phyloP scores from a whole-genome alignment of 1,140 invertebrate species.

The Stegodyphus mimosarum region DNA sequence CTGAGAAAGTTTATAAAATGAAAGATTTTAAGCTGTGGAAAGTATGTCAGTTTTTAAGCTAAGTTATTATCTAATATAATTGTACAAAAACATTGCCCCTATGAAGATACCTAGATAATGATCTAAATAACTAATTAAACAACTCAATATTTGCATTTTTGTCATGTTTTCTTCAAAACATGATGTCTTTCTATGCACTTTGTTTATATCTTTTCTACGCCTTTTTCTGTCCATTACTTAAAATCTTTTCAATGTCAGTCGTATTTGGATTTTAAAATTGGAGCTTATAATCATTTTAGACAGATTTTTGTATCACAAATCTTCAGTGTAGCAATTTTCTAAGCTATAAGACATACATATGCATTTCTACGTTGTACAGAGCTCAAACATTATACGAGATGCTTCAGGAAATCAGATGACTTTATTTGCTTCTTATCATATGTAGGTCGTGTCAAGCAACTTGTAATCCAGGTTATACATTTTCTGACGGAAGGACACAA shows the following conservation, averaged over 20 bases:
- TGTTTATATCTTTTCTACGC: no score
- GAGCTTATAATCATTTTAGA: not conserved
- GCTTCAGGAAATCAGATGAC: not conserved
- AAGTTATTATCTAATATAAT: no score
- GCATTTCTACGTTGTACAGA: not conserved
- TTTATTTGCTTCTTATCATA: not conserved
- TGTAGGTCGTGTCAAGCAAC: slow-evolving; percentile 72
- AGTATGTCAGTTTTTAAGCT: no score
- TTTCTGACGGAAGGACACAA: slow-evolving; percentile 75
- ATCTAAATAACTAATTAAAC: no score
- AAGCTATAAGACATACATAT: not conserved
- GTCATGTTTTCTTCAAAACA: no score
- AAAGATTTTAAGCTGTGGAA: no score
- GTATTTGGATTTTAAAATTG: not conserved
- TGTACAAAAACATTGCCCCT: no score
- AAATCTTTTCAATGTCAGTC: not conserved
- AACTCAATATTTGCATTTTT: no score
- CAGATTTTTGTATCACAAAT: not conserved
- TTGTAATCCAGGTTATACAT: slow-evolving; percentile 75
- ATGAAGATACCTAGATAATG: no score
- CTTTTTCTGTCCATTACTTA: no score
- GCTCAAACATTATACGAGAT: not conserved
- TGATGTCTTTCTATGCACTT: no score
- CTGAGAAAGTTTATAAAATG: no score
- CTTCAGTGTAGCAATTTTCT: not conserved